These are phyloP conservation scores for Chromoteleia sp. DNA, from an alignment of 2,888 invertebrate genomes.

Conservation along the genomic window DNA sequence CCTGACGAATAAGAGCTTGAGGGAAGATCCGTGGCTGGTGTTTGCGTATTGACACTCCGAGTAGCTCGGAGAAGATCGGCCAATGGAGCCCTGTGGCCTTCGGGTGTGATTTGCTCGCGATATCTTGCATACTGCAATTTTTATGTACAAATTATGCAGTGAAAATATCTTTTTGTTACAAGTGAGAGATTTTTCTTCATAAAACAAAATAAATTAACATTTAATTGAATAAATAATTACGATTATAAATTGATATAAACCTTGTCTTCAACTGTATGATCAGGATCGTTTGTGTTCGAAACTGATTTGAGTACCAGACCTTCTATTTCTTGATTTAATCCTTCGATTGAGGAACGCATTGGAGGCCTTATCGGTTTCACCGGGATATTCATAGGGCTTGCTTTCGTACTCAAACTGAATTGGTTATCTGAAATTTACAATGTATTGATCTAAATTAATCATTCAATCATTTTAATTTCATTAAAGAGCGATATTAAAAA, in stretches of 20 bases:
- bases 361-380: slow-evolving; percentile 87
- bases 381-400: slow-evolving; percentile 87
- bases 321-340: slow-evolving; percentile 94
- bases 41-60: slow-evolving; percentile 92
- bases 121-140: slow-evolving; percentile 81
- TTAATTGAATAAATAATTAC: not conserved
- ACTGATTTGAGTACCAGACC: slow-evolving; percentile 88
- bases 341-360: slow-evolving; percentile 93
- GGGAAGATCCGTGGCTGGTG: slow-evolving; percentile 90
- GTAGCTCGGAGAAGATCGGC: slow-evolving; percentile 90
- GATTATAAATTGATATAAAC: slow-evolving; percentile 79
- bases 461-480: not conserved
- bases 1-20: slow-evolving; percentile 90
- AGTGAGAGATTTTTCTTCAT: not conserved
- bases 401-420: slow-evolving; percentile 85
- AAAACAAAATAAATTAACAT: too few relatives aligned
- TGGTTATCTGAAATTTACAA: slow-evolving; percentile 79
- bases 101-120: slow-evolving; percentile 89
- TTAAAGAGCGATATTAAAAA: too few relatives aligned
- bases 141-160: not conserved
- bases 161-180: too few relatives aligned
- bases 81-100: slow-evolving; percentile 94
- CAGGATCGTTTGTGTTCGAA: slow-evolving; percentile 80
- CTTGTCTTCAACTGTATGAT: slow-evolving; percentile 87
- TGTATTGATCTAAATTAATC: slow-evolving; percentile 12